Percentiles rank a stretch among this genome's conserved stretches.
Evolutionary conservation across 2,888 invertebrate genomes (phyloP).

Genomic region (Cheilosia grossa): DNA sequence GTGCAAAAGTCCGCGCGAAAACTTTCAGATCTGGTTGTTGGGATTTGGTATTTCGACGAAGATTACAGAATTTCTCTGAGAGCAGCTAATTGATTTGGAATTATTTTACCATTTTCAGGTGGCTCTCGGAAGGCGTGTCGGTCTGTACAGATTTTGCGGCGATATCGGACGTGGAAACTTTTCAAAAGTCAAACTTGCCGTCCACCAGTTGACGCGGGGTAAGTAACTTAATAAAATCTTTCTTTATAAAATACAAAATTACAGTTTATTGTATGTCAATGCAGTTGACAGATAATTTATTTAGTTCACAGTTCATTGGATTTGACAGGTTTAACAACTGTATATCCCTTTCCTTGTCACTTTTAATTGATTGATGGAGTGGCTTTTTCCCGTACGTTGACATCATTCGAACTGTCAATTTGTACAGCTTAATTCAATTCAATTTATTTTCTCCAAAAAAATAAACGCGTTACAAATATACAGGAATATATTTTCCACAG

Average conservation of each 20-base stretch:
- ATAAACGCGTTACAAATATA: too few species aligned
- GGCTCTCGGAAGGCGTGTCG: conserved; percentile 89
- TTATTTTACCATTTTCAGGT: conserved; percentile 81
- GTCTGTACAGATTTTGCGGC: conserved; percentile 89
- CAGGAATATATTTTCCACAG: too few species aligned
- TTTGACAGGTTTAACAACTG: too few species aligned
- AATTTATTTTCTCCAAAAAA: too few species aligned
- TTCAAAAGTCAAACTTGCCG: conserved; percentile 90
- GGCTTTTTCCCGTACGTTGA: too few species aligned
- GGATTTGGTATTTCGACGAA: conserved; percentile 26
- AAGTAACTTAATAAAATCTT: conserved; percentile 42
- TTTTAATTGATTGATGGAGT: too few species aligned
- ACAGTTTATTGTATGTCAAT: background rate
- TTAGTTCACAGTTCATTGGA: too few species aligned
- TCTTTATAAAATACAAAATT: background rate
- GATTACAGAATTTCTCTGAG: background rate
- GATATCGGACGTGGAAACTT: conserved; percentile 91
- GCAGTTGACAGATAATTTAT: too few species aligned
- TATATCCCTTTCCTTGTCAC: too few species aligned
- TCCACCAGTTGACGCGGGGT: conserved; percentile 90
- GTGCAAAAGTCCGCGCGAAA: conserved; percentile 18
- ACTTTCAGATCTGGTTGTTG: conserved; percentile 26
- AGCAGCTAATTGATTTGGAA: conserved; percentile 41
- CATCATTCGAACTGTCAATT: too few species aligned
- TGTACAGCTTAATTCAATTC: too few species aligned